Base-by-base conservation (phyloP, 2,888 invertebrate species). In the Dryobota labecula region DNA sequence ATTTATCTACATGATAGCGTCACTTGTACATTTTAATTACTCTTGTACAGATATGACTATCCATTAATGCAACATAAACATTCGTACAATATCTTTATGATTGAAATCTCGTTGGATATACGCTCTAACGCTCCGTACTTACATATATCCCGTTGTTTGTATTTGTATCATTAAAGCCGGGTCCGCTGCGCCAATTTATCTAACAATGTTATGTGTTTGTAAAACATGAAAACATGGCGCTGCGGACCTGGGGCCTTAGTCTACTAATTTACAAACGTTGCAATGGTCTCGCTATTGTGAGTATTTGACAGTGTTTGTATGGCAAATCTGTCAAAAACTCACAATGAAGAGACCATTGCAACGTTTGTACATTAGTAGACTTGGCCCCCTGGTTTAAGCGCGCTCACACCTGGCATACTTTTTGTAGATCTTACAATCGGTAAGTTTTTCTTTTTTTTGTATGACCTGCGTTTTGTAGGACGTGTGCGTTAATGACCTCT, bases 31-130 rank as follows among this genome's bases (percentile, higher is more conserved):
- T 27, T 57, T 38, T 27, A 30, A 51, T 54, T 43, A 51, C 27
- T 61, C n/a, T 49, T 15, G 24, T 49, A 43, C 6, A n/a, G n/a
- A n/a, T n/a, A n/a, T n/a, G n/a, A n/a, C n/a, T n/a, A n/a, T n/a
- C n/a, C n/a, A n/a, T n/a, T n/a, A n/a, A n/a, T 43, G 64, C 53
- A 60, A 51, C 54, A 72, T 43, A 60, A 49, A 60, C 58, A 73
- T 47, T 63, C 38, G 56, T 33, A 30, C 7, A 20, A 2, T 54
- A 60, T 27, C 18, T 51, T n/a, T 72, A 30, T 45, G 13, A 51
- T 60, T 43, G n/a, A 47, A 9, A n/a, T 43, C 15, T 33, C 7
- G 0, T 27, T 27, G 43, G 36, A 45, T 20, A 43, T n/a, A 38
- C 7, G 33, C 6, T 63, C 1, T 45, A 20, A 49, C 5, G n/a